A percentile compares a stretch with the other conserved stretches of the same genome.
Conservation (phyloP, 2,797 vertebrate genomes). For the Triplophysa yarkandensis region DNA sequence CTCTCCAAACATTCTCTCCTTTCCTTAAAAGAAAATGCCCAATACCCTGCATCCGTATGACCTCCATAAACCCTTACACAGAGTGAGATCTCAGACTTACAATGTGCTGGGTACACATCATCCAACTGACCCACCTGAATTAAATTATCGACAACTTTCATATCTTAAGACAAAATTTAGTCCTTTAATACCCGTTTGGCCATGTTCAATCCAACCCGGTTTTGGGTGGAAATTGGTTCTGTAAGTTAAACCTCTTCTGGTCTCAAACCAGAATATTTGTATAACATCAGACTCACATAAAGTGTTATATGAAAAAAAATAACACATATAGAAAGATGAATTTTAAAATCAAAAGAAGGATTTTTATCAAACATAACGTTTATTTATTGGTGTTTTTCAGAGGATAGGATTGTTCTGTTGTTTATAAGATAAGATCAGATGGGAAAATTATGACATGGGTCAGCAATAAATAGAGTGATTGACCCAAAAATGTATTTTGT, state of each 20-base stretch:
- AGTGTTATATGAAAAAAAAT: neutral
- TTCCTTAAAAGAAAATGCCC: constrained; percentile 24
- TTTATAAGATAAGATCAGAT: too few relatives aligned
- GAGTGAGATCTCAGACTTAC: constrained; percentile 33
- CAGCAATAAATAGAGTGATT: too few relatives aligned
- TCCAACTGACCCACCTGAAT: constrained; percentile 34
- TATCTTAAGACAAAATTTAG: constrained; percentile 25
- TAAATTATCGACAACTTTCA: constrained; percentile 36
- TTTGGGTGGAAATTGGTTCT: neutral
- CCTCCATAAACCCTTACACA: constrained; percentile 33
- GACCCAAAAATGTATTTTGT: too few relatives aligned
- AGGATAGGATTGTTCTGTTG: too few relatives aligned
- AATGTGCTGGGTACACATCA: constrained; percentile 25
- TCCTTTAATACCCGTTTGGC: neutral
- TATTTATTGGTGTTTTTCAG: too few relatives aligned
- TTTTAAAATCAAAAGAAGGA: neutral
- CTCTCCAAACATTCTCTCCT: constrained; percentile 35
- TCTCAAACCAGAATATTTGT: neutral
- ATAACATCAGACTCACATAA: neutral
- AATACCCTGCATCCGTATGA: constrained; percentile 19
- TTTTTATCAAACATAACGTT: too few relatives aligned
- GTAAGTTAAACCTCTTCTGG: neutral
- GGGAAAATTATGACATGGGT: too few relatives aligned
- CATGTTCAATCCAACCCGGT: neutral
- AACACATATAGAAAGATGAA: neutral